Evolutionary conservation across 1,140 invertebrate species (phyloP), one percentile per base, ranked within the genome.

Genomic region (Lepidurus couesii): DNA sequence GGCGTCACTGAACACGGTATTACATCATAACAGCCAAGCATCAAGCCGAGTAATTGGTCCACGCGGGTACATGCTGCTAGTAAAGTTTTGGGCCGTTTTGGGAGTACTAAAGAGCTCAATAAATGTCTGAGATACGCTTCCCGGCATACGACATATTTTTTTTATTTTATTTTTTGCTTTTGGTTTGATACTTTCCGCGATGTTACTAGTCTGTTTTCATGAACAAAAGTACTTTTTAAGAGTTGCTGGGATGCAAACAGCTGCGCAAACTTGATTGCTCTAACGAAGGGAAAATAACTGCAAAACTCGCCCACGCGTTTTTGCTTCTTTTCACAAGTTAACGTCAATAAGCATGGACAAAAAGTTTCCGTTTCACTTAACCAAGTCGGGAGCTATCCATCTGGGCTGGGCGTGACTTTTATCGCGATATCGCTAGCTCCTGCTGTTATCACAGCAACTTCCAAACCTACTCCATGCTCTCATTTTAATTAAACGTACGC

Each of bases 401-500:
- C 53, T 65, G 53, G 53, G 53, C 21, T 65, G 53, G 53, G 53
- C 53, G 53, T 65, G 53, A 65, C 53, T 65, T 65, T 65, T 65
- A 65, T 65, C 53, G 53, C 53, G 53, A 65, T 65, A 65, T 65
- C 53, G 53, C 21, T n/a, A 65, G 53, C 53, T 13, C 13, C 9
- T 21, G 53, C 53, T 65, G 53, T 21, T 65, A 65, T 65, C 53
- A 65, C 53, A 65, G 53, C 53, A 65, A 65, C 16, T 65, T 65
- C 53, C 53, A 65, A 65, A 65, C 53, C 53, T 65, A 65, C 21
- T 65, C 53, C 53, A 65, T 65, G 53, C 53, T 65, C 53, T 21
- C 53, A 65, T 65, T 65, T 65, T 65, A 65, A 65, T 65, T 65
- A 65, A 65, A 65, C 53, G 53, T 65, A 65, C 53, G 53, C 53